Percentiles rank a stretch among this genome's conserved stretches.
Evolutionary conservation across 2,113 vertebrate species (phyloP).

Genomic region (Cygnus buccinator): DNA sequence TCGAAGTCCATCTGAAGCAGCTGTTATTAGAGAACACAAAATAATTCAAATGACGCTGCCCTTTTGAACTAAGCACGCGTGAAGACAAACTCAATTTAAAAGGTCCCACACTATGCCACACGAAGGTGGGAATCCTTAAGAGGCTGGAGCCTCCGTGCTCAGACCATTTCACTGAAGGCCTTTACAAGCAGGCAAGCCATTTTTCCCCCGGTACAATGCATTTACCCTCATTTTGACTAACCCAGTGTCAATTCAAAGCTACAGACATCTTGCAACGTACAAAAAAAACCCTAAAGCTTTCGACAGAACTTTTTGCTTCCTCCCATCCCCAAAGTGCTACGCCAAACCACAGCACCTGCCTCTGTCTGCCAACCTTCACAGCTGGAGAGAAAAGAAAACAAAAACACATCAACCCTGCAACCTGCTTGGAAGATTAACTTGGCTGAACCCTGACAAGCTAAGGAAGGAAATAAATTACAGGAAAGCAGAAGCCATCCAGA

Average conservation of each 20-base stretch:
- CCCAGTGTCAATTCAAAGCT: background rate
- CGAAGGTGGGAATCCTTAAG: rapidly evolving
- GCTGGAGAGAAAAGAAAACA: background rate
- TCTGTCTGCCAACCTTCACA: background rate
- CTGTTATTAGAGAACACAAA: constrained; percentile 70
- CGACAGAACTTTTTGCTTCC: background rate
- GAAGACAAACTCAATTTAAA: too few relatives aligned
- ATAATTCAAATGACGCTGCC: background rate
- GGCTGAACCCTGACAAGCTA: background rate
- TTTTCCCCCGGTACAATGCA: rapidly evolving
- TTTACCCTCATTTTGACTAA: background rate
- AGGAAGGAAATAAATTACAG: background rate
- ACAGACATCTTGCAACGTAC: background rate
- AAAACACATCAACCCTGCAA: rapidly evolving
- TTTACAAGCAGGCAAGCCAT: background rate
- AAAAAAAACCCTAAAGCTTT: background rate
- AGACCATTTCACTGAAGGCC: background rate
- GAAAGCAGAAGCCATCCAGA: background rate
- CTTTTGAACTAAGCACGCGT: background rate
- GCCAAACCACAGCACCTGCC: background rate
- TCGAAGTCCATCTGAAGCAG: constrained; percentile 87
- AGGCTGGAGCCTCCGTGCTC: background rate
- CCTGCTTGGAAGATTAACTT: background rate
- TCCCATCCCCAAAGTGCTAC: background rate
- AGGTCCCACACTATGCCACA: background rate